Percentiles rank a stretch among this genome's conserved stretches.
Conservation (phyloP, 2,113 vertebrate species). For the Labrus mixtus region DNA sequence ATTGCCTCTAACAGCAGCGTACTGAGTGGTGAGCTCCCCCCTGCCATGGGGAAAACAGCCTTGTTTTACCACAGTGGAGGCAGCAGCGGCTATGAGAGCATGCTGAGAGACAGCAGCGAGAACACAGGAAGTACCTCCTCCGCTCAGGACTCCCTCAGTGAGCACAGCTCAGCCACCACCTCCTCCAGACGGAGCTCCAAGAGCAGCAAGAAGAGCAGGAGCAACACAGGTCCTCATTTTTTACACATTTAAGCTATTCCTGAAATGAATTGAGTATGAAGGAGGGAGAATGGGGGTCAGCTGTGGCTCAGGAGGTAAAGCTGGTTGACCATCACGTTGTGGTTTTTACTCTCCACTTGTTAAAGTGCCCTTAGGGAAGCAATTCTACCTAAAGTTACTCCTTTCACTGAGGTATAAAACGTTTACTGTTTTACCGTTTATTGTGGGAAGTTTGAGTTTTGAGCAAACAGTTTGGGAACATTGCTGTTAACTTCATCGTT, state of each 20-base stretch:
- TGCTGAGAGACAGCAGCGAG: constrained; percentile 98
- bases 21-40: constrained; percentile 95
- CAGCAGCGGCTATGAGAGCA: constrained; percentile 98
- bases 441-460: too few relatives aligned
- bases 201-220: constrained; percentile 92
- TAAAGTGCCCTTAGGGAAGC: too few relatives aligned
- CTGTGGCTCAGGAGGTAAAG: too few relatives aligned
- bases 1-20: constrained; percentile 89
- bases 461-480: too few relatives aligned
- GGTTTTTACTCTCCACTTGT: too few relatives aligned
- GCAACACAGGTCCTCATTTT: constrained; percentile 86
- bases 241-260: too few relatives aligned
- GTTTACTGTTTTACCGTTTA: too few relatives aligned
- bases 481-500: too few relatives aligned
- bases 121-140: constrained; percentile 96
- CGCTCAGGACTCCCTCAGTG: constrained; percentile 95
- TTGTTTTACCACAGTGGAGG: constrained; percentile 98
- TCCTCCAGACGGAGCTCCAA: constrained; percentile 92
- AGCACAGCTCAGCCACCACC: constrained; percentile 92
- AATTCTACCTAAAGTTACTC: too few relatives aligned
- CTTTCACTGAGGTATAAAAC: too few relatives aligned
- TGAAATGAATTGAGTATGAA: neutral
- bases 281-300: too few relatives aligned
- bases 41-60: constrained; percentile 97
- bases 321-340: too few relatives aligned